Evolutionary conservation across 2,113 vertebrate genomes (phyloP).

Genomic region (Illadopsis cleaveri): DNA sequence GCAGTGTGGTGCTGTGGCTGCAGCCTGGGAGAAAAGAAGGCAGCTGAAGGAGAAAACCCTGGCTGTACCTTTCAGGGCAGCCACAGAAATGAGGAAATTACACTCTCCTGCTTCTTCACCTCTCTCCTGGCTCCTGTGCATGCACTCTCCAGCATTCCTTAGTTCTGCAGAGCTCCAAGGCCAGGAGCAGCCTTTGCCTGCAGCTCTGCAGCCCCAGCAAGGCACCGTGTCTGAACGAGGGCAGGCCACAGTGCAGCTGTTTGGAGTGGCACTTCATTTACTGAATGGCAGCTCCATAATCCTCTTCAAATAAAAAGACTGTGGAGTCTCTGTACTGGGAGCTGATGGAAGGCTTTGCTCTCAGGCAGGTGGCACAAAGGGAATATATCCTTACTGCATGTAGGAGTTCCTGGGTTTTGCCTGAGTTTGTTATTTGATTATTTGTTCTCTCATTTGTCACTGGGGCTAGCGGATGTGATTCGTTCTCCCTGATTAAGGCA

Average conservation of each 20-base stretch:
- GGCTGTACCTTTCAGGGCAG: neutral
- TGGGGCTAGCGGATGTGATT: neutral
- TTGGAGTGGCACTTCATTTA: slow-evolving; percentile 48
- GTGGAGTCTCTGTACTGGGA: neutral
- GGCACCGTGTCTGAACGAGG: neutral
- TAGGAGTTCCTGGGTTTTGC: neutral
- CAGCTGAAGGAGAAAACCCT: neutral
- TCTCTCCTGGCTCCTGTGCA: neutral
- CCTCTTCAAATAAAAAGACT: slow-evolving; percentile 25
- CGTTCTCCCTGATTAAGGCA: neutral
- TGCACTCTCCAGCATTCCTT: neutral
- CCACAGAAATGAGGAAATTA: neutral
- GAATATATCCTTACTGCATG: neutral
- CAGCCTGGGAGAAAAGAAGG: neutral
- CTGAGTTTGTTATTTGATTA: neutral
- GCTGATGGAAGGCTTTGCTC: neutral
- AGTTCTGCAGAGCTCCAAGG: neutral
- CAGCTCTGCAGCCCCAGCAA: neutral
- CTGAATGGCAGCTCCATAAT: slow-evolving; percentile 39
- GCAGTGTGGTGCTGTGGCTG: neutral
- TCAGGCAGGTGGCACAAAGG: neutral
- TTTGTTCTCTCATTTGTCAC: neutral
- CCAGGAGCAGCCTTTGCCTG: neutral
- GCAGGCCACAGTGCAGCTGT: neutral
- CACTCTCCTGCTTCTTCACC: neutral